Conservation (phyloP, 2,113 vertebrate genomes). For the Macquaria australasica region DNA sequence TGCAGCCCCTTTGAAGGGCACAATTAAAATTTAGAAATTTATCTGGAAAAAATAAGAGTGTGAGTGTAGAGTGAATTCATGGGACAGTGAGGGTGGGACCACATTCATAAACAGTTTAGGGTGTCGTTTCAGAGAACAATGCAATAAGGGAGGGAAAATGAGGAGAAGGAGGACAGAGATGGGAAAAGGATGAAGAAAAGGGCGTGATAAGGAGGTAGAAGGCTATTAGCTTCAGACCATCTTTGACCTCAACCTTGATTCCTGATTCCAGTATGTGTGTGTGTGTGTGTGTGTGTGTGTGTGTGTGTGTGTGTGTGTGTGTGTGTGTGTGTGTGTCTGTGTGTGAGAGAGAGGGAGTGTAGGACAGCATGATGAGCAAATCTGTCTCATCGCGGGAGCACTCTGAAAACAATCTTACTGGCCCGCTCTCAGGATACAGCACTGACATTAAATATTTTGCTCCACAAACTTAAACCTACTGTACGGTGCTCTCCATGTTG, state of each 20-base stretch:
- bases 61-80: slow-evolving; percentile 2
- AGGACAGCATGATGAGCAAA: slow-evolving; percentile 4
- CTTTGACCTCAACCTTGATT: slow-evolving; percentile 32
- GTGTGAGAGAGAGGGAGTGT: too few species aligned
- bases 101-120: slow-evolving; percentile 11
- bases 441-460: slow-evolving; percentile 37
- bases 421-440: slow-evolving; percentile 13
- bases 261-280: slow-evolving; percentile 1
- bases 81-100: neutral
- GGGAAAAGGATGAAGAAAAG: neutral
- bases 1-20: slow-evolving; percentile 58
- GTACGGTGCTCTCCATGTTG: neutral
- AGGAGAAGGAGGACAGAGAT: neutral
- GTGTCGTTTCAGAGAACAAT: neutral
- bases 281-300: slow-evolving; percentile 5
- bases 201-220: neutral
- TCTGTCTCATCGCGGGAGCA: slow-evolving; percentile 18
- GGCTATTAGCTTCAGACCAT: neutral
- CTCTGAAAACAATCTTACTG: slow-evolving; percentile 31
- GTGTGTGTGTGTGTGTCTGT: slow-evolving; percentile 5
- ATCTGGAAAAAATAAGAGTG: slow-evolving; percentile 20
- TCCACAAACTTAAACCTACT: slow-evolving; percentile 4
- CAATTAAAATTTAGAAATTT: slow-evolving; percentile 61
- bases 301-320: slow-evolving; percentile 2
- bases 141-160: neutral